These are phyloP conservation scores for Pleuronectes platessa DNA, from an alignment of 2,113 vertebrate species.

Conservation along the genomic window DNA sequence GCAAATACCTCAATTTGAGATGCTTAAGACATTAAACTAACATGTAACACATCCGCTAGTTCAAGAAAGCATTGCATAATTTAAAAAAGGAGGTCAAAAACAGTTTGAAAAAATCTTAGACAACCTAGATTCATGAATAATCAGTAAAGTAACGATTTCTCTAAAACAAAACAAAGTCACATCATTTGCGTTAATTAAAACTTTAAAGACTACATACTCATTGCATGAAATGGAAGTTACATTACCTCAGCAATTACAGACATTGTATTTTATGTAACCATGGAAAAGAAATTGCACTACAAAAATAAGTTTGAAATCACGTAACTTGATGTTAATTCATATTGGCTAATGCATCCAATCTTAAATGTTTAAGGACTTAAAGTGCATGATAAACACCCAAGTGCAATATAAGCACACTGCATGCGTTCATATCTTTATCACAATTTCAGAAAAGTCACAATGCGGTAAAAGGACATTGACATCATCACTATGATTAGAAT, in stretches of 20 bases:
- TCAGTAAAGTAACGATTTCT: constrained; percentile 16
- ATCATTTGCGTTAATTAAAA: constrained; percentile 5
- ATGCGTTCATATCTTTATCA: constrained; percentile 27
- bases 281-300: neutral
- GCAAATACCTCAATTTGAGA: constrained; percentile 78
- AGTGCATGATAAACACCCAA: neutral
- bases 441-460: constrained; percentile 8
- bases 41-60: constrained; percentile 41
- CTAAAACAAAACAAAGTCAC: constrained; percentile 3
- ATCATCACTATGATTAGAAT: neutral
- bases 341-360: constrained; percentile 14
- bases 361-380: neutral
- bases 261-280: neutral
- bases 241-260: constrained; percentile 4
- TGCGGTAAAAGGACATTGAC: constrained; percentile 3
- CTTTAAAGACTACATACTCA: constrained; percentile 1
- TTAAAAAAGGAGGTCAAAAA: constrained; percentile 32
- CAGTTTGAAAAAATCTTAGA: constrained; percentile 4
- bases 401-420: constrained; percentile 48
- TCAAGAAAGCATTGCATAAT: constrained; percentile 50
- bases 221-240: constrained; percentile 34
- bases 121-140: constrained; percentile 17
- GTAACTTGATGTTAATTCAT: neutral
- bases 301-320: neutral
- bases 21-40: constrained; percentile 64